Conservation (phyloP, 2,113 vertebrate genomes). For the Dipodomys stephensi region DNA sequence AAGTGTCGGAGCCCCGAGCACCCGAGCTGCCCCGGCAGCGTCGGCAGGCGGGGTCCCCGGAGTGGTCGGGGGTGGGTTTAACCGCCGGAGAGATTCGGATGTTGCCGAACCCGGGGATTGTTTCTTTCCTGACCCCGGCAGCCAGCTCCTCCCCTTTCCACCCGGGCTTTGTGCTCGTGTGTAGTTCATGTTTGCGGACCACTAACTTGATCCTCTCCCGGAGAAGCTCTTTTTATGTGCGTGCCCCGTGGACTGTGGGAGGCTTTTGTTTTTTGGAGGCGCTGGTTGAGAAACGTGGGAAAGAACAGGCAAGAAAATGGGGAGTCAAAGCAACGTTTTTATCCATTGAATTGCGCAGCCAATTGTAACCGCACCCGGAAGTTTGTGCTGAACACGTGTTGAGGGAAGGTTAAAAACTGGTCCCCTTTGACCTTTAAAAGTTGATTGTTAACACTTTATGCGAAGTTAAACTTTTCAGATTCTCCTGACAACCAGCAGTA, state of each 20-base stretch:
- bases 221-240: slow-evolving; percentile 20
- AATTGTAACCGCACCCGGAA: slow-evolving; percentile 88
- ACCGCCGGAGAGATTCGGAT: slow-evolving; percentile 44
- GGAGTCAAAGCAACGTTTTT: slow-evolving; percentile 58
- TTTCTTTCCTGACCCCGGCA: slow-evolving; percentile 63
- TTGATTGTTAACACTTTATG: slow-evolving; percentile 7
- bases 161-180: slow-evolving; percentile 71
- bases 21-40: slow-evolving; percentile 33
- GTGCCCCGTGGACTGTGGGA: slow-evolving; percentile 40
- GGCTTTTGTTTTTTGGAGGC: slow-evolving; percentile 71
- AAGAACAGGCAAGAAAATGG: slow-evolving; percentile 31
- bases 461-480: not conserved
- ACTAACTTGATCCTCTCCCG: slow-evolving; percentile 36
- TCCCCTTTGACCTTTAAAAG: slow-evolving; percentile 69
- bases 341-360: slow-evolving; percentile 83
- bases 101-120: slow-evolving; percentile 49
- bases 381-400: slow-evolving; percentile 91
- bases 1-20: not conserved
- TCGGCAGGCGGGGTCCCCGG: slow-evolving; percentile 26
- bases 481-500: not conserved
- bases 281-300: slow-evolving; percentile 41
- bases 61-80: slow-evolving; percentile 43
- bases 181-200: slow-evolving; percentile 70
- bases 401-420: slow-evolving; percentile 72
- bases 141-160: slow-evolving; percentile 74